phyloP scores from a whole-genome alignment of 2,888 invertebrate species.

The Volucella inflata region DNA sequence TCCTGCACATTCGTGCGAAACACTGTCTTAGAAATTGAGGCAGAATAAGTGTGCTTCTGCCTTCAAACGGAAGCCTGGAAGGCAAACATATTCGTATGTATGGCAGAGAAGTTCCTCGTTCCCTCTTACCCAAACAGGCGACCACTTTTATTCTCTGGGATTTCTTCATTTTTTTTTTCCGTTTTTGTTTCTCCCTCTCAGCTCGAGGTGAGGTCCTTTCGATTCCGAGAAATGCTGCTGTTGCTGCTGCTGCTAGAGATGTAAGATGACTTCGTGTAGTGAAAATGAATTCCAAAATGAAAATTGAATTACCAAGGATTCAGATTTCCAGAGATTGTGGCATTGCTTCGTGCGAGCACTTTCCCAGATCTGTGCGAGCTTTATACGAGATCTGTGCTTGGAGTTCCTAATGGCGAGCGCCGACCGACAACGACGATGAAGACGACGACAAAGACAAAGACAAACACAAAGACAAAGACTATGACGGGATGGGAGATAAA shows the following conservation, averaged over 20 bases:
- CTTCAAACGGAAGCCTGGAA: slow-evolving; percentile 45
- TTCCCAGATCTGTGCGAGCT: neutral
- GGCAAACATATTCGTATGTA: slow-evolving; percentile 63
- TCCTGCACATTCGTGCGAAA: slow-evolving; percentile 21
- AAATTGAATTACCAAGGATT: slow-evolving; percentile 69
- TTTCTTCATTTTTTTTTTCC: neutral
- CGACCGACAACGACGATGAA: slow-evolving; percentile 1
- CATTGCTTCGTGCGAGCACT: neutral
- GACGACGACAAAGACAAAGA: no score
- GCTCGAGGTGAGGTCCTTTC: slow-evolving; percentile 7
- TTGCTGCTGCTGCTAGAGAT: neutral
- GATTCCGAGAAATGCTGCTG: neutral
- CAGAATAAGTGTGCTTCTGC: neutral
- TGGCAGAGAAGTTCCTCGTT: slow-evolving; percentile 24
- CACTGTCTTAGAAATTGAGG: neutral
- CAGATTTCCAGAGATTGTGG: slow-evolving; percentile 51
- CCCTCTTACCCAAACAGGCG: slow-evolving; percentile 24
- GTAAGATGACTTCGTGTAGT: slow-evolving; percentile 12
- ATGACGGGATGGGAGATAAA: no score
- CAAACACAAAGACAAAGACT: no score
- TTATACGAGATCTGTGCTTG: neutral
- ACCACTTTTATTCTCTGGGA: slow-evolving; percentile 43
- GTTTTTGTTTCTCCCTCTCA: neutral
- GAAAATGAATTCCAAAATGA: slow-evolving; percentile 63
- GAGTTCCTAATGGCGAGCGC: slow-evolving; percentile 32